These are phyloP conservation scores for Trissolcus basalis DNA, from an alignment of 1,140 invertebrate genomes.

Conservation along the genomic window DNA sequence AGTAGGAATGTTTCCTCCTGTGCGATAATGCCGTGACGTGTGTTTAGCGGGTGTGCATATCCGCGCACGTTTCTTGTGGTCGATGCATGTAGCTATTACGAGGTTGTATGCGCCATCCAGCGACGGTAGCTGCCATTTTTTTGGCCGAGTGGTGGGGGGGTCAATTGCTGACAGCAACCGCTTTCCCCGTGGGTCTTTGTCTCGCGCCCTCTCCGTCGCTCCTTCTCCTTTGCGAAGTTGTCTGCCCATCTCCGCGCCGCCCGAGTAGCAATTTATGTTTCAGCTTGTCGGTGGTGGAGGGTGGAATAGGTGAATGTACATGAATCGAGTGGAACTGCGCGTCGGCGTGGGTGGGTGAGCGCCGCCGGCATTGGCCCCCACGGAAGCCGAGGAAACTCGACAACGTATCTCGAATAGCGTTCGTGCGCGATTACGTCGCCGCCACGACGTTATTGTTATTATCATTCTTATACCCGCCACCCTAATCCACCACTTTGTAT, in stretches of 20 bases:
- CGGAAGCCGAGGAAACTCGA: constrained; percentile 49
- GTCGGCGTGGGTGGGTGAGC: constrained; percentile 60
- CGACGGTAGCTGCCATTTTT: constrained; percentile 72
- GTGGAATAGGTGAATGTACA: constrained; percentile 39
- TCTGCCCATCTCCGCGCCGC: constrained; percentile 35
- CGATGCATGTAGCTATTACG: constrained; percentile 61
- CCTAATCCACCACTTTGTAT: constrained; percentile 41
- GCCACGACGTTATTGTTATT: constrained; percentile 45
- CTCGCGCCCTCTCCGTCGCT: constrained; percentile 9
- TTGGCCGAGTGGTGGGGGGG: constrained; percentile 62
- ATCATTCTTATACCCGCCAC: constrained; percentile 37
- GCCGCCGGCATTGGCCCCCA: constrained; percentile 36
- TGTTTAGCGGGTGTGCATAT: constrained; percentile 25
- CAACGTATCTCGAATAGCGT: constrained; percentile 50
- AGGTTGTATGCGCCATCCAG: constrained; percentile 68
- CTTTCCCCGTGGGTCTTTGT: constrained; percentile 51
- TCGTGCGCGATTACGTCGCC: constrained; percentile 51
- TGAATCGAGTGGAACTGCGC: constrained; percentile 53
- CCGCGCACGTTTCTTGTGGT: constrained; percentile 29
- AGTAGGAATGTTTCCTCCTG: constrained; percentile 5
- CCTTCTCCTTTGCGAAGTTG: constrained; percentile 15
- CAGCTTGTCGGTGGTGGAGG: constrained; percentile 57
- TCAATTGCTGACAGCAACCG: constrained; percentile 73
- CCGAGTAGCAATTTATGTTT: constrained; percentile 72
- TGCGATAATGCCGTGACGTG: constrained; percentile 16